Evolutionary conservation across 2,888 invertebrate genomes (phyloP).

Genomic region (Mythimna lalbum): DNA sequence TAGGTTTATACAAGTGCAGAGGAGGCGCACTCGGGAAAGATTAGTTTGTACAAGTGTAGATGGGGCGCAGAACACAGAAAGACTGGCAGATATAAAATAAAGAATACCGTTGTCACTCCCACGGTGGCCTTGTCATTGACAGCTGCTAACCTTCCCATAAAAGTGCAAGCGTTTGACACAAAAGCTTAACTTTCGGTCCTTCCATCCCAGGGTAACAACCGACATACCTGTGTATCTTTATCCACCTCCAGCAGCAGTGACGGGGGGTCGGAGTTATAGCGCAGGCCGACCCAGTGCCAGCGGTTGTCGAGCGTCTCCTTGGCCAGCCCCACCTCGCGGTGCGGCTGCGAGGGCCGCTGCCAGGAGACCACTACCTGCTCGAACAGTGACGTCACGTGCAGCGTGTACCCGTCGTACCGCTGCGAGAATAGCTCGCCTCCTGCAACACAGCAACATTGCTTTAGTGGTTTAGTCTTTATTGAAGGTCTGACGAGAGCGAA

Average conservation of each 20-base stretch:
- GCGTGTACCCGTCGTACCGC: conserved; percentile 91
- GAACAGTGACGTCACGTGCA: conserved; percentile 91
- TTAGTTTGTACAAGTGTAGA: conserved; percentile 4
- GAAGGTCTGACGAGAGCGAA: not conserved
- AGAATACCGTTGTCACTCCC: conserved; percentile 6
- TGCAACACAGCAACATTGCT: conserved; percentile 70
- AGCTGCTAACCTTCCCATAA: not conserved
- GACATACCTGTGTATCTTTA: conserved; percentile 75
- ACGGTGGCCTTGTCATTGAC: too few species aligned
- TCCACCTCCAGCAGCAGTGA: conserved; percentile 84
- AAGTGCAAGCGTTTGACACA: not conserved
- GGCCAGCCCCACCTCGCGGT: conserved; percentile 92
- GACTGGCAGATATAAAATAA: too few species aligned
- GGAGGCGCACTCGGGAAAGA: conserved; percentile 21
- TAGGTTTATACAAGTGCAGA: conserved; percentile 47
- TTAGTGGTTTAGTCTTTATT: not conserved
- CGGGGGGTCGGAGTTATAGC: conserved; percentile 88
- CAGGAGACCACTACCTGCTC: conserved; percentile 91
- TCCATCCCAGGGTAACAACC: too few species aligned
- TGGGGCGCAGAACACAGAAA: too few species aligned
- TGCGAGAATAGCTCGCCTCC: conserved; percentile 94
- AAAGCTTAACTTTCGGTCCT: too few species aligned
- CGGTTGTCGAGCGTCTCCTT: conserved; percentile 94
- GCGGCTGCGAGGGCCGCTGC: conserved; percentile 88
- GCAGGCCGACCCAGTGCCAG: conserved; percentile 94